Conservation (phyloP, 37 sponge, comb jelly and placozoan genomes). For the Halichondria panicea region DNA sequence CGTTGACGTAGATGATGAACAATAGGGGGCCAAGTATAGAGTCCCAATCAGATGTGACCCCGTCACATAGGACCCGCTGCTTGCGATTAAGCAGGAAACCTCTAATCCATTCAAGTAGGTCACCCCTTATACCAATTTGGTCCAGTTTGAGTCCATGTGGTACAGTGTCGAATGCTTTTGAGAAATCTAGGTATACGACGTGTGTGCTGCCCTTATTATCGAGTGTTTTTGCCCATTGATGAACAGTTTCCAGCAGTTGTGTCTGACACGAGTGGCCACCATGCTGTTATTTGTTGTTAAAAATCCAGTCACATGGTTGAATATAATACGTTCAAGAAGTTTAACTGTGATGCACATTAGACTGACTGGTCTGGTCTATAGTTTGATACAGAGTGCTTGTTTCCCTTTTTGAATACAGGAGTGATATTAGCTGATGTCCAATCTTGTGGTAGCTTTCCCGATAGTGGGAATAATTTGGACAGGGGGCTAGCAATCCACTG, state of each 20-base stretch:
- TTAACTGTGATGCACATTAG: constrained; percentile 24
- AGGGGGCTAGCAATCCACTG: constrained; percentile 3
- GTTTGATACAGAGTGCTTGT: constrained; percentile 31
- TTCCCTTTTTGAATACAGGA: constrained; percentile 43
- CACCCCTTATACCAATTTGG: constrained; percentile 4
- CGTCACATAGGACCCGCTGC: constrained; percentile 3
- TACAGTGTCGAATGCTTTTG: constrained; percentile 37
- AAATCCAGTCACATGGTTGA: neutral
- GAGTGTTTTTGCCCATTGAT: constrained; percentile 23
- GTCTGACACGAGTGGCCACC: constrained; percentile 31
- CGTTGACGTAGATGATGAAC: constrained; percentile 35
- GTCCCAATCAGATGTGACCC: constrained; percentile 4
- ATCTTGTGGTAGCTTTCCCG: constrained; percentile 25
- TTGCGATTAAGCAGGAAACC: neutral
- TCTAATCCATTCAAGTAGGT: constrained; percentile 4
- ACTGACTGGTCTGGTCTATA: constrained; percentile 39
- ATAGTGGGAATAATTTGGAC: constrained; percentile 15
- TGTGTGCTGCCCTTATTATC: constrained; percentile 10
- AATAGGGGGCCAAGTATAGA: constrained; percentile 38
- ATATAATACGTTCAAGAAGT: constrained; percentile 11
- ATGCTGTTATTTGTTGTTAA: constrained; percentile 3
- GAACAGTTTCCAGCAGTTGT: constrained; percentile 25
- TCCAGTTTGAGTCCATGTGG: constrained; percentile 34
- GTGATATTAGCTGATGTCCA: constrained; percentile 31
- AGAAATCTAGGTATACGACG: constrained; percentile 33